phyloP scores from a whole-genome alignment of 1,140 invertebrate genomes.

The Ooceraea biroi region DNA sequence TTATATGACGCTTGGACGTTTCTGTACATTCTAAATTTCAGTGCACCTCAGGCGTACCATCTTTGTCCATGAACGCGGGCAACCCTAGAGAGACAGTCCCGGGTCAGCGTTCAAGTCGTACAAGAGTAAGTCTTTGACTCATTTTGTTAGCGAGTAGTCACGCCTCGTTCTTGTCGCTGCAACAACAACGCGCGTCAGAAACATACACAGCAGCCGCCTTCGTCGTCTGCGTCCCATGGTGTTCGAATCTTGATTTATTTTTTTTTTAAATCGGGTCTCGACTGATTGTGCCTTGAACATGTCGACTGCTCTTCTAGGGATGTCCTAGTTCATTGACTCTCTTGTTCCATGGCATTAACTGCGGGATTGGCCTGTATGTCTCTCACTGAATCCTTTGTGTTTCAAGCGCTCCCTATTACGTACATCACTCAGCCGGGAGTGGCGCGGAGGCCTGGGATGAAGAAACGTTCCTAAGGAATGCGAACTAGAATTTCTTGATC shows the following conservation, averaged over 20 bases:
- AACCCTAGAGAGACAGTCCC: slow-evolving; percentile 81
- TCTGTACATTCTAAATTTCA: slow-evolving; percentile 84
- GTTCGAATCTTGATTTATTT: slow-evolving; percentile 40
- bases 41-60: slow-evolving; percentile 82
- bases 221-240: slow-evolving; percentile 51
- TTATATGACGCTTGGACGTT: slow-evolving; percentile 78
- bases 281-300: slow-evolving; percentile 78
- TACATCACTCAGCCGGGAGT: slow-evolving; percentile 76
- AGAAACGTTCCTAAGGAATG: slow-evolving; percentile 76
- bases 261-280: slow-evolving; percentile 70
- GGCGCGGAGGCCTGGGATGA: slow-evolving; percentile 77
- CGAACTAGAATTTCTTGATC: slow-evolving; percentile 75
- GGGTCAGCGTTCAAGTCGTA: slow-evolving; percentile 80
- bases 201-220: slow-evolving; percentile 60
- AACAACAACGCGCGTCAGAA: slow-evolving; percentile 63
- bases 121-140: slow-evolving; percentile 81
- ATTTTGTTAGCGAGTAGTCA: slow-evolving; percentile 78
- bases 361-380: slow-evolving; percentile 76
- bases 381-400: slow-evolving; percentile 76
- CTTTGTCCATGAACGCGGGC: slow-evolving; percentile 83
- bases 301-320: slow-evolving; percentile 79
- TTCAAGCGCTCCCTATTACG: slow-evolving; percentile 76
- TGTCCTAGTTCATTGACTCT: slow-evolving; percentile 77
- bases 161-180: slow-evolving; percentile 75
- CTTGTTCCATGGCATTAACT: slow-evolving; percentile 81